Evolutionary conservation across 2,797 vertebrate genomes (phyloP), one percentile per base, ranked within the genome.

Genomic region (Ctenochaetus hawaiiensis): DNA sequence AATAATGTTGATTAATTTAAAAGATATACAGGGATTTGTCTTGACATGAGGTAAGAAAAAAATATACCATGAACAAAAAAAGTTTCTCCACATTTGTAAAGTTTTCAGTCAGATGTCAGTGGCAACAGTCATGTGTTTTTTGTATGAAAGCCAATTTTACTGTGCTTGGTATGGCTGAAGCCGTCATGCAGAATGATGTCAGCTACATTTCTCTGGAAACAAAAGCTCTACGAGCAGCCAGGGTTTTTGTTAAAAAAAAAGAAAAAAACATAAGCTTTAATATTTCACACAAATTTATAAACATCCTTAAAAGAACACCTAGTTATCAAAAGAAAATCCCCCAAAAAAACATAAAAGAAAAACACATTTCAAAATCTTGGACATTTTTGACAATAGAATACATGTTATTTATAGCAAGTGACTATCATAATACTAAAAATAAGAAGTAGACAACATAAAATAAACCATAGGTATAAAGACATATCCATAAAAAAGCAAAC

Each of bases 51-150:
- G 8, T 8, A 47, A 61, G 6, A 63, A 54, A 7, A 66, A 41
- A 58, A 34, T 34, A 34, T 34, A 34, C 30, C 9, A 16, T 0
- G 0, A 61, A 26, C 5, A 14, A 66, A 76, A 5, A 68, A 49
- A 18, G 8, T 48, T 34, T 5, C 5, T 16, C 16, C 17, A 81
- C 2, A 47, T 26, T 51, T 60, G 7, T 65, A 5, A 1, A 53
- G 69, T 39, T 62, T 60, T 45, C 17, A 48, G 26, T 59, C 8
- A 73, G 12, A 77, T 23, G 8, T 44, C 8, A 77, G 53, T 20
- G 26, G n/a, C 11, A 79, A 53, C 47, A 62, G 45, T 49, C 16
- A 51, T 4, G 39, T 4, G 5, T 14, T 45, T 37, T 56, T 44
- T 69, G 41, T 14, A 48, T 20, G 2, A 57, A 37, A 39, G 48